Conservation (phyloP, 2,797 vertebrate genomes). For the Sebastolobus altivelis region DNA sequence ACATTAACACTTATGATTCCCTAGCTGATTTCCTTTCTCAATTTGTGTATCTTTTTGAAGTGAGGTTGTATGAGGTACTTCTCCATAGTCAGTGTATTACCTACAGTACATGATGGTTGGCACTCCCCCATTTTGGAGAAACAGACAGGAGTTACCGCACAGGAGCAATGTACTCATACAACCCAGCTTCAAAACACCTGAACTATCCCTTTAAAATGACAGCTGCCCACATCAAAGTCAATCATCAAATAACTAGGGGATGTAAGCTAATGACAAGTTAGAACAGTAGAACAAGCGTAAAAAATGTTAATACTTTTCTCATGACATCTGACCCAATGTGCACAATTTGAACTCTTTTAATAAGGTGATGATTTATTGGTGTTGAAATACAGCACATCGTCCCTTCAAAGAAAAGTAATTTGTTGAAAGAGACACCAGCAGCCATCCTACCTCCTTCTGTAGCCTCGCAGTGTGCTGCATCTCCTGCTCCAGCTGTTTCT, state of each 20-base stretch:
- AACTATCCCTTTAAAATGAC: not conserved
- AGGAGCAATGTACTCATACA: too few species aligned
- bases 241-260: not conserved
- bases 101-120: rapidly evolving
- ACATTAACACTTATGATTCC: not conserved
- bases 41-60: not conserved
- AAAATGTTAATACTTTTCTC: not conserved
- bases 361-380: not conserved
- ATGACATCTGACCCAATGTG: not conserved
- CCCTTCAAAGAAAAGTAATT: not conserved
- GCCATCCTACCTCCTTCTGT: conserved; percentile 81
- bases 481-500: conserved; percentile 85
- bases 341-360: not conserved
- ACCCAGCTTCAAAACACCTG: too few species aligned
- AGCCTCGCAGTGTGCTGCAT: conserved; percentile 84
- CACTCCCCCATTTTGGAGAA: too few species aligned
- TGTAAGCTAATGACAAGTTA: not conserved
- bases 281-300: not conserved
- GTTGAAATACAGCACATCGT: not conserved
- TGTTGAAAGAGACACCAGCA: not conserved
- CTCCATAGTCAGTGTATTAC: too few species aligned
- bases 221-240: not conserved
- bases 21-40: not conserved
- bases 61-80: too few species aligned
- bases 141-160: too few species aligned